Evolutionary conservation across 1,140 invertebrate species (phyloP).

Genomic region (Acyrthosiphon pisum): DNA sequence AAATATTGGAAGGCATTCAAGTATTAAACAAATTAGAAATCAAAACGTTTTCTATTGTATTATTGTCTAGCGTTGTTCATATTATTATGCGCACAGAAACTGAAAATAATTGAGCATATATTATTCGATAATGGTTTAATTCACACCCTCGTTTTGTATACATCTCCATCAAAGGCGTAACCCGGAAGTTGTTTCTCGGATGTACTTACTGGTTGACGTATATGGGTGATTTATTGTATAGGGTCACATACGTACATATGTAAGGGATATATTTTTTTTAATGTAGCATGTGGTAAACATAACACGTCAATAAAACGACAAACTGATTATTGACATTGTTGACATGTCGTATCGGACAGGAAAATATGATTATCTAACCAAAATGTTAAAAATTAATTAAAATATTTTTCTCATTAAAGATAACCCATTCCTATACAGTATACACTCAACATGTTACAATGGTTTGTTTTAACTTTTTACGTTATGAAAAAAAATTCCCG

Average conservation of each 20-base stretch:
- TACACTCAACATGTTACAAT: background rate
- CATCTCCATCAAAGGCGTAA: background rate
- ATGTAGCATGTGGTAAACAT: background rate
- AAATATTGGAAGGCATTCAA: background rate
- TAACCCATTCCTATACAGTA: background rate
- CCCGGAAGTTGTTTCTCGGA: conserved; percentile 39
- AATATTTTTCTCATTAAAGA: background rate
- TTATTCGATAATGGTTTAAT: conserved; percentile 40
- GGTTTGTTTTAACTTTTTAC: background rate
- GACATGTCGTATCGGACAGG: background rate
- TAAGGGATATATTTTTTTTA: background rate
- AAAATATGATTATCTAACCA: background rate
- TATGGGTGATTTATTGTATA: conserved; percentile 26
- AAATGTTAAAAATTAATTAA: background rate
- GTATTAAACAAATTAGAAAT: background rate
- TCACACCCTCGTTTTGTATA: conserved; percentile 9
- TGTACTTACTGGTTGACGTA: conserved; percentile 36
- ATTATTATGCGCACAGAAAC: background rate
- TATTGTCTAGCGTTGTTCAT: background rate
- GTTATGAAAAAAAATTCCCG: background rate
- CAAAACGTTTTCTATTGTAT: background rate
- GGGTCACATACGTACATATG: conserved; percentile 13
- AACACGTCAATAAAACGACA: background rate
- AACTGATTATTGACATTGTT: background rate
- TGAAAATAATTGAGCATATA: conserved; percentile 2